Percentiles rank a stretch among this genome's conserved stretches.
Evolutionary conservation across 2,888 invertebrate species (phyloP).

Genomic region (Sceliomorpha sp.): DNA sequence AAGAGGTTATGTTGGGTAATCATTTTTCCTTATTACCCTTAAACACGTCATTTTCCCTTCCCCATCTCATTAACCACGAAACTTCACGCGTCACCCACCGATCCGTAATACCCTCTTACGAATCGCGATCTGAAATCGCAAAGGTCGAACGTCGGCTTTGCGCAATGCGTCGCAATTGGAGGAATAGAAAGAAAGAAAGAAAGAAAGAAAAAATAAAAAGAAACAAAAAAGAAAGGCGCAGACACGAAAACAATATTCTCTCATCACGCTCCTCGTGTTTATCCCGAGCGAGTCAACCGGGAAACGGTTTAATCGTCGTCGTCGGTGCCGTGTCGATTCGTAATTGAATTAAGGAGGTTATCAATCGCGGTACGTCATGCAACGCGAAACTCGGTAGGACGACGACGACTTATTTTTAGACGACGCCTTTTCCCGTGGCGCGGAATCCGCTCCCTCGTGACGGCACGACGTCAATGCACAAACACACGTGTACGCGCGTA

Average conservation of each 20-base stretch:
- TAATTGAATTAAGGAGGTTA: constrained; percentile 25
- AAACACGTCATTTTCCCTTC: no score
- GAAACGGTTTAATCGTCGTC: constrained; percentile 23
- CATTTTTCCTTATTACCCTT: no score
- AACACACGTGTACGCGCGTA: constrained; percentile 3
- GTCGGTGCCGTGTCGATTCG: constrained; percentile 14
- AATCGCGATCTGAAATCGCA: no score
- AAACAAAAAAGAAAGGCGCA: no score
- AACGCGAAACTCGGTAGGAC: constrained; percentile 5
- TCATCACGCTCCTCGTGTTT: constrained; percentile 16
- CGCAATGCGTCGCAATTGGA: no score
- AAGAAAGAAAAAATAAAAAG: no score
- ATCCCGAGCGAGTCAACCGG: constrained; percentile 6
- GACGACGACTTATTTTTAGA: constrained; percentile 26
- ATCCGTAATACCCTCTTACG: no score
- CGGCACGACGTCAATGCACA: constrained; percentile 1
- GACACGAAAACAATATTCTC: constrained; percentile 14
- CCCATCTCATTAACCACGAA: no score
- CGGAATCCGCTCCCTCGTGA: constrained; percentile 13
- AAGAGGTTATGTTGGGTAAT: no score
- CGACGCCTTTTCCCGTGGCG: constrained; percentile 31
- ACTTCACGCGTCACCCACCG: no score
- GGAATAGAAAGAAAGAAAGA: no score
- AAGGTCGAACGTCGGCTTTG: no score
- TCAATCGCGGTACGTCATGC: constrained; percentile 14